Evolutionary conservation across 2,113 vertebrate species (phyloP).

Genomic region (Gila orcuttii): DNA sequence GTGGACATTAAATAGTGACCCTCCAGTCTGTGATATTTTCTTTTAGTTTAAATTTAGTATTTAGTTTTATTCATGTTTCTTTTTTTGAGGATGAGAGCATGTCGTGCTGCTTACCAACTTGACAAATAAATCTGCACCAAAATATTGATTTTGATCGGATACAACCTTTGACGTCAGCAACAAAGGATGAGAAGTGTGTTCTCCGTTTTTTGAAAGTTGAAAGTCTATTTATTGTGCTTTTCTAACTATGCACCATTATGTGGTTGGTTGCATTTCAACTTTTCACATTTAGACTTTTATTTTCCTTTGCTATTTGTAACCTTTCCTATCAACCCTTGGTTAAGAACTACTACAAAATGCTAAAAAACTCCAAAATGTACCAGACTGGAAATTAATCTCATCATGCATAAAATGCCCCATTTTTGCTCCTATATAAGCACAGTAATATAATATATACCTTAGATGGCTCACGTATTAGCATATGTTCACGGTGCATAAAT

Average conservation of each 20-base stretch:
- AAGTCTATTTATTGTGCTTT: neutral
- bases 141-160: neutral
- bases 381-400: neutral
- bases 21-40: neutral
- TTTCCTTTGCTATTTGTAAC: neutral
- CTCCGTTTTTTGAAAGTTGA: neutral
- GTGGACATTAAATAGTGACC: neutral
- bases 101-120: neutral
- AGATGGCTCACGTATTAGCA: neutral
- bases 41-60: neutral
- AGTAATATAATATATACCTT: neutral
- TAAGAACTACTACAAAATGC: too few species aligned
- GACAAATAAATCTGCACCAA: neutral
- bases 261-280: neutral
- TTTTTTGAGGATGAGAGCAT: too few species aligned
- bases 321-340: too few species aligned
- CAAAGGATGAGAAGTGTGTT: neutral
- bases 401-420: neutral
- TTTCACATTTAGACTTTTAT: neutral
- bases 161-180: neutral
- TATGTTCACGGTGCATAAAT: slow-evolving; percentile 44
- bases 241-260: neutral
- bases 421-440: neutral
- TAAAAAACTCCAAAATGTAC: neutral
- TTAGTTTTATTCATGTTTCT: neutral